Evolutionary conservation across 2,113 vertebrate genomes (phyloP).

Genomic region (Isurus oxyrinchus): DNA sequence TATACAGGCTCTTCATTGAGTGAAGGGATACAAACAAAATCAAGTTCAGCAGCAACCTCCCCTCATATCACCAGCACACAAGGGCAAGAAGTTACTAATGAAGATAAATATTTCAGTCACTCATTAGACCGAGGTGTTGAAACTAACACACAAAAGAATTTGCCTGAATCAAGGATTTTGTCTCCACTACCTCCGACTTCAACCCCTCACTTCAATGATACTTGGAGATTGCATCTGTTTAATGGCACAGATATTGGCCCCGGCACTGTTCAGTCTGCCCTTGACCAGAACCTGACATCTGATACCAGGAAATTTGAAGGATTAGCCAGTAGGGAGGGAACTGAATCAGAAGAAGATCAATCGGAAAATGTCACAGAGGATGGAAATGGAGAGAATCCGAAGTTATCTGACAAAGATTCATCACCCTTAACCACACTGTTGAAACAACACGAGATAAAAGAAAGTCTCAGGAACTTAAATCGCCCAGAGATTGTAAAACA

Average conservation of each 20-base stretch:
- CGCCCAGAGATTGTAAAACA: constrained; percentile 42
- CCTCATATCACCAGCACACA: neutral
- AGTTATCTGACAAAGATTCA: constrained; percentile 44
- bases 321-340: neutral
- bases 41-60: neutral
- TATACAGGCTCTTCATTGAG: neutral
- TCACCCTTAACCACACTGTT: constrained; percentile 46
- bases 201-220: neutral
- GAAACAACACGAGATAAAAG: constrained; percentile 52
- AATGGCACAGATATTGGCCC: neutral
- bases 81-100: neutral
- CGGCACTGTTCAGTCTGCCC: too few relatives aligned
- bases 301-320: constrained; percentile 39
- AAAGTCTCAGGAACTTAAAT: constrained; percentile 49
- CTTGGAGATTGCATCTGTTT: neutral
- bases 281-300: too few relatives aligned
- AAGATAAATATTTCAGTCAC: neutral
- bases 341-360: constrained; percentile 40
- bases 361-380: constrained; percentile 54
- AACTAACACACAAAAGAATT: neutral
- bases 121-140: neutral
- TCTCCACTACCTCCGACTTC: too few relatives aligned
- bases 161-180: neutral
- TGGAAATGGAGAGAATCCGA: constrained; percentile 41
- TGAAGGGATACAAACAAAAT: too few relatives aligned